Evolutionary conservation across 1,140 invertebrate genomes (phyloP).

Genomic region (Brevipalpus yothersi): DNA sequence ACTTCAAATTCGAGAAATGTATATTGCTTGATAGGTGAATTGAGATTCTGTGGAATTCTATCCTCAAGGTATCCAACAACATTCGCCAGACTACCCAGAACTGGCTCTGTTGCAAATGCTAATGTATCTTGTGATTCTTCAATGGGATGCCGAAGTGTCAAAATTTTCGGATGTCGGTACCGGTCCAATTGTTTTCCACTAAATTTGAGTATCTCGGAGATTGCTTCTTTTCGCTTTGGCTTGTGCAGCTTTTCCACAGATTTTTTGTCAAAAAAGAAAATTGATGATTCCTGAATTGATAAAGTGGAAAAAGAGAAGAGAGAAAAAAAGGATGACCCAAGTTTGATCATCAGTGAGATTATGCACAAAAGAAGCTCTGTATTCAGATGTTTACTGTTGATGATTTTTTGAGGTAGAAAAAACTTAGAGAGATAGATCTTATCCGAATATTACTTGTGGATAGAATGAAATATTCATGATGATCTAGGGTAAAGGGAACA

Average conservation of each 20-base stretch:
- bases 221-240: constrained; percentile 55
- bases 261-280: constrained; percentile 85
- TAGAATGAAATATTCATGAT: too few species aligned
- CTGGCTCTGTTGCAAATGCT: constrained; percentile 71
- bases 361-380: not conserved
- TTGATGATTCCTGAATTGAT: constrained; percentile 58
- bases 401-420: too few species aligned
- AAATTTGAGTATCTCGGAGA: constrained; percentile 61
- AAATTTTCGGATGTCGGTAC: constrained; percentile 59
- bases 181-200: constrained; percentile 55
- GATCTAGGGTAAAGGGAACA: too few species aligned
- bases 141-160: constrained; percentile 29
- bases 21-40: constrained; percentile 33
- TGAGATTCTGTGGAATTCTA: constrained; percentile 16
- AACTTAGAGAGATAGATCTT: too few species aligned
- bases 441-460: too few species aligned
- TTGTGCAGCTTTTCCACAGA: constrained; percentile 85
- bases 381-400: too few species aligned
- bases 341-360: not conserved
- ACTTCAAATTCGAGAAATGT: constrained; percentile 70
- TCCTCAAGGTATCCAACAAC: constrained; percentile 44
- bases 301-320: not conserved
- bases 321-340: not conserved
- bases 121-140: constrained; percentile 43
- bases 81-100: constrained; percentile 62